Conservation (phyloP, 2,888 invertebrate genomes). For the Odontothrips loti region DNA sequence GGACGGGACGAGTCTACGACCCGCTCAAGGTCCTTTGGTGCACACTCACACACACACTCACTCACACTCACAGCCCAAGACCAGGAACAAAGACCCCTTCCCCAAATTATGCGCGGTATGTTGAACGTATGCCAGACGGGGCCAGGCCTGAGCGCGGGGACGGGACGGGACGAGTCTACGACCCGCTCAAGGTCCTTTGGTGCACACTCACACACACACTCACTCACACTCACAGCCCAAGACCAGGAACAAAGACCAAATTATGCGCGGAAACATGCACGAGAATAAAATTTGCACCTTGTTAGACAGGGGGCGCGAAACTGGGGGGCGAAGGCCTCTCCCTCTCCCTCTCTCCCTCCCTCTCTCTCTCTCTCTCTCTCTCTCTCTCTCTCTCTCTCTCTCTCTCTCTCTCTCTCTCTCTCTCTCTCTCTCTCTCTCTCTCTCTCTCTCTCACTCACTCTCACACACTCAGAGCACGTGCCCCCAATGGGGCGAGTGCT, state of each 20-base stretch:
- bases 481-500: too few species aligned
- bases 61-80: background rate
- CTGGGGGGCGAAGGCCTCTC: background rate
- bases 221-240: background rate
- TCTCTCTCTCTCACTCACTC: too few species aligned
- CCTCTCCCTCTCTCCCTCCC: too few species aligned
- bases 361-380: too few species aligned
- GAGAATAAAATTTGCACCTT: slow-evolving; percentile 8
- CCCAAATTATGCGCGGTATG: background rate
- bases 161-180: slow-evolving; percentile 1
- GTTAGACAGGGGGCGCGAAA: background rate
- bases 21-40: background rate
- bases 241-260: background rate
- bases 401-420: too few species aligned
- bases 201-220: too few species aligned
- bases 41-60: background rate
- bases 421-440: too few species aligned
- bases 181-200: background rate
- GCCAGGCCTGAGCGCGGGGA: background rate
- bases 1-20: slow-evolving; percentile 3
- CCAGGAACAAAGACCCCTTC: slow-evolving; percentile 11
- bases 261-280: background rate
- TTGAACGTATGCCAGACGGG: background rate
- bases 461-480: too few species aligned
- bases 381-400: too few species aligned